Conservation (phyloP, 2,888 invertebrate species). For the Biston stratarius region DNA sequence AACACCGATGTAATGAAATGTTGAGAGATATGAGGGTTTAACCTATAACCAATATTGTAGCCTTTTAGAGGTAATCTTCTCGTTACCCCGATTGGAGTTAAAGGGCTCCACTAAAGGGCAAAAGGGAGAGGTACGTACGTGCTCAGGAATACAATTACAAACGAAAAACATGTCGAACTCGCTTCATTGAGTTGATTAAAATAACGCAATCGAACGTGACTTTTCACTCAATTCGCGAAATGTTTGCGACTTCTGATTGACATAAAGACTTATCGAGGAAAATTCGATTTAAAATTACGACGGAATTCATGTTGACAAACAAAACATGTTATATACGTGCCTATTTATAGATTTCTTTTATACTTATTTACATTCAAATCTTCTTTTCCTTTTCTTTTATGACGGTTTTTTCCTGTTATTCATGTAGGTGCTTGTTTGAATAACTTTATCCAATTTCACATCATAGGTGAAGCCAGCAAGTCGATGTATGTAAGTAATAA, state of each 20-base stretch:
- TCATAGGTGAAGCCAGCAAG: neutral
- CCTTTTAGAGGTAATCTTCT: conserved; percentile 7
- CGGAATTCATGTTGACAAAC: neutral
- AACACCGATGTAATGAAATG: too few relatives aligned
- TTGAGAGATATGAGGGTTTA: neutral
- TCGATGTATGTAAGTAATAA: neutral
- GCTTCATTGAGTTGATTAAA: conserved; percentile 14
- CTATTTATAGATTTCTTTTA: neutral
- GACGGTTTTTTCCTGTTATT: conserved; percentile 1
- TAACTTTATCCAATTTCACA: conserved; percentile 4
- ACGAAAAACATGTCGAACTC: conserved; percentile 8
- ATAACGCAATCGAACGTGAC: conserved; percentile 18
- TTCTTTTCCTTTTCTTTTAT: conserved; percentile 2
- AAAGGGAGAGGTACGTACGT: conserved; percentile 10
- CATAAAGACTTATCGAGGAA: neutral
- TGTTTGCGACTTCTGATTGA: neutral
- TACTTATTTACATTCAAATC: conserved; percentile 5
- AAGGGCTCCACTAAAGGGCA: conserved; percentile 2
- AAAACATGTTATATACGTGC: neutral
- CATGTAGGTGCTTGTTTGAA: conserved; percentile 1
- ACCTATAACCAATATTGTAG: conserved; percentile 9
- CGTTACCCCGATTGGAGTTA: conserved; percentile 5
- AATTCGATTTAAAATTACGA: neutral
- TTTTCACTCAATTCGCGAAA: conserved; percentile 9
- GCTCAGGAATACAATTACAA: conserved; percentile 11